Conservation (phyloP, 2,113 vertebrate species). For the Seriola dumerili region DNA sequence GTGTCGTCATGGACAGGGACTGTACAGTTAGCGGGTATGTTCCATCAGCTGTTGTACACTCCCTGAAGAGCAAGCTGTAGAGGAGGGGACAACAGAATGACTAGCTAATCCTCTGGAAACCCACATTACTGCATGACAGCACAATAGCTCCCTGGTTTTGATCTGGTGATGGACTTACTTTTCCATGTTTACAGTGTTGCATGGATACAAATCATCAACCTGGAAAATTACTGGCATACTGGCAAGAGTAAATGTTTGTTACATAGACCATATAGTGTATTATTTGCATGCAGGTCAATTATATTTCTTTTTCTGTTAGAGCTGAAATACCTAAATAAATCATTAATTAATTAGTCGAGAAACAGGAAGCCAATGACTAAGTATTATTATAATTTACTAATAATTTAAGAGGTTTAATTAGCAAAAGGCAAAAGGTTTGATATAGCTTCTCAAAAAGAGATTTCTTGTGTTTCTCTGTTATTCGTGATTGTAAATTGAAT, state of each 20-base stretch:
- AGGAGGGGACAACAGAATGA: conserved; percentile 51
- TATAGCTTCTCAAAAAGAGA: too few species aligned
- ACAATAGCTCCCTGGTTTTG: conserved; percentile 32
- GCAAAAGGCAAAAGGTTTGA: too few species aligned
- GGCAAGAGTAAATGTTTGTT: background rate
- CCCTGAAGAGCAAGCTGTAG: conserved; percentile 43
- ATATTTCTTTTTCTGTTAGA: conserved; percentile 12
- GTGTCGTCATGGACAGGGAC: conserved; percentile 5
- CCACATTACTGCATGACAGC: conserved; percentile 40
- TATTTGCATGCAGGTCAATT: background rate
- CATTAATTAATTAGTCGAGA: background rate
- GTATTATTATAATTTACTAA: too few species aligned
- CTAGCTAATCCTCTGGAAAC: conserved; percentile 70
- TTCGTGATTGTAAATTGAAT: too few species aligned
- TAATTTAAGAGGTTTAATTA: too few species aligned
- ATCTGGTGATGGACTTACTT: conserved; percentile 35
- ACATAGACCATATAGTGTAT: background rate
- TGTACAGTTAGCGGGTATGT: conserved; percentile 63
- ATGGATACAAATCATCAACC: conserved; percentile 19
- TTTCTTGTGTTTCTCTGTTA: too few species aligned
- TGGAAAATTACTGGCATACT: conserved; percentile 12
- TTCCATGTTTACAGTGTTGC: conserved; percentile 57
- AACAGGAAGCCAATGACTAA: too few species aligned
- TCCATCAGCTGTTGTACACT: conserved; percentile 78
- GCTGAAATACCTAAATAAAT: background rate